phyloP scores from a whole-genome alignment of 1,140 invertebrate genomes.

The Drosophila navojoa region DNA sequence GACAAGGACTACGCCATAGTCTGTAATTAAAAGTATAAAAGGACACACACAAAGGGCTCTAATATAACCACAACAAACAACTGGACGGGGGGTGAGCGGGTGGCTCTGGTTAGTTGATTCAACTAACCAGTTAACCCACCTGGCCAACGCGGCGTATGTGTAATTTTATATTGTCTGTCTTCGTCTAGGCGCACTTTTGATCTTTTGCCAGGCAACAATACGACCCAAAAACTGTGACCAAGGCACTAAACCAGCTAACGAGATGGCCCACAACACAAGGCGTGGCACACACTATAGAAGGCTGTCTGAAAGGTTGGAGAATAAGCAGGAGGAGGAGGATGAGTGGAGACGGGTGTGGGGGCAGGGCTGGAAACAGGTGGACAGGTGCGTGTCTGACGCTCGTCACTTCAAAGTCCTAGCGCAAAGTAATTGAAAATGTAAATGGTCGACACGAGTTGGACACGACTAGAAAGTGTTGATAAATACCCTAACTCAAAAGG shows the following conservation, averaged over 20 bases:
- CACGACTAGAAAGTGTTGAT: conserved; percentile 17
- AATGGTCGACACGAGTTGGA: conserved; percentile 58
- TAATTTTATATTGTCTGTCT: conserved; percentile 66
- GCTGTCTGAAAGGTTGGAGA: neutral
- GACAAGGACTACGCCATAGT: conserved; percentile 47
- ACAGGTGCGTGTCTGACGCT: conserved; percentile 65
- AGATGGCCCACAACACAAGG: conserved; percentile 32
- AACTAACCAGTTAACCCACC: conserved; percentile 17
- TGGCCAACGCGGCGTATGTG: conserved; percentile 65
- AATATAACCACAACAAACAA: conserved; percentile 53
- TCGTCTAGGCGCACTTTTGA: conserved; percentile 57
- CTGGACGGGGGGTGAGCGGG: neutral
- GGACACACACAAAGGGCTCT: conserved; percentile 22
- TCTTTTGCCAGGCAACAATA: conserved; percentile 39
- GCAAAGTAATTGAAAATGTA: conserved; percentile 80
- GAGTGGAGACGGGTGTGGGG: too few species aligned
- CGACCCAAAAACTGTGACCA: conserved; percentile 28
- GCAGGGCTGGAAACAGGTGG: conserved; percentile 18
- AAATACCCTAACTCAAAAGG: conserved; percentile 2
- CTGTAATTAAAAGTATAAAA: conserved; percentile 60
- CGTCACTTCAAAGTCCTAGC: conserved; percentile 48
- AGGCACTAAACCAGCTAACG: conserved; percentile 44
- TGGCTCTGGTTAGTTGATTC: neutral
- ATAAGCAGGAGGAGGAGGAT: neutral
- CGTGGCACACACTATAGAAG: neutral